Evolutionary conservation across 2,888 invertebrate species (phyloP), one percentile per base, ranked within the genome.

Genomic region (Galerucella pusilla): DNA sequence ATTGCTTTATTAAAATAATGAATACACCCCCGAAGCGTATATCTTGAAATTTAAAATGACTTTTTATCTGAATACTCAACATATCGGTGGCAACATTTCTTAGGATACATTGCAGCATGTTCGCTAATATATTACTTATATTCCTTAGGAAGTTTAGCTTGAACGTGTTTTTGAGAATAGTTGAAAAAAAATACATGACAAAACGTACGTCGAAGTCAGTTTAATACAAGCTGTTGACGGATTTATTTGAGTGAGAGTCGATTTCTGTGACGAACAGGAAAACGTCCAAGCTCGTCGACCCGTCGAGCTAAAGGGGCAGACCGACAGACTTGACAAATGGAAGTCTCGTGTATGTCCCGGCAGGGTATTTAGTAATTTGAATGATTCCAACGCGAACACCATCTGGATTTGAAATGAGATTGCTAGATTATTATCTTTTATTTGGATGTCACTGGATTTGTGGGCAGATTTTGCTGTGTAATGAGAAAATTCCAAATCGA

Each of bases 311-410:
- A 81, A 80, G 81, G 79, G 75, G 42, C 35, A 42, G 63, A 63
- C 57, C 57, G 57, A 73, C 78, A 78, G 78, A 79, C 82, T 84
- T 85, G 83, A 84, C 84, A 85, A 85, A 85, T 84, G 83, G 84
- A 84, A 84, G 80, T 84, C 82, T 81, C 83, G 81, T 82, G 81
- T 82, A 80, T 78, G 78, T 81, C 78, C 81, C 80, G 78, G 78
- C 80, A 75, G 81, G 81, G 81, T 81, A 80, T 82, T 81, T 81
- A 80, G 81, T 81, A 81, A 83, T 83, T 82, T 82, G 81, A 83
- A 83, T 81, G 80, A 82, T 83, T 82, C 81, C 81, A 77, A 78
- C 79, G 79, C 76, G 79, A 80, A 79, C 81, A 78, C 80, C 79
- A 81, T 80, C 78, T 76, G 78, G 74, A 77, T 79, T 79, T 76